Evolutionary conservation across 1,140 invertebrate species (phyloP).

Genomic region (Manduca sexta): DNA sequence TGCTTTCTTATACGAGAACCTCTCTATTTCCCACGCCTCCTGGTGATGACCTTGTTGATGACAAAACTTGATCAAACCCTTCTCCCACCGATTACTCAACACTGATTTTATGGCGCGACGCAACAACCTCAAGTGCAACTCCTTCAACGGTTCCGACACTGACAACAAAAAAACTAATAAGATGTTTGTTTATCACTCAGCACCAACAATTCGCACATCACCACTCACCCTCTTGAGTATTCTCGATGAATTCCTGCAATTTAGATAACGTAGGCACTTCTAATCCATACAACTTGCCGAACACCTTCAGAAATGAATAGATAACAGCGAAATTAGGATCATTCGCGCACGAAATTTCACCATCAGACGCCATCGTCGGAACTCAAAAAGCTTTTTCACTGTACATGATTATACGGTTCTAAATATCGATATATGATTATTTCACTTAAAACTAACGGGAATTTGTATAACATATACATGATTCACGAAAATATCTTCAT

Average conservation of each 20-base stretch:
- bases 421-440: constrained; percentile 52
- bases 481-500: constrained; percentile 70
- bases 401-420: constrained; percentile 52
- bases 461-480: constrained; percentile 70
- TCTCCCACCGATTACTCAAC: constrained; percentile 92
- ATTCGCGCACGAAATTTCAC: constrained; percentile 89
- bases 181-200: constrained; percentile 62
- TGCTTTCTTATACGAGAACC: constrained; percentile 96
- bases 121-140: constrained; percentile 92
- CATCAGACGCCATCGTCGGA: constrained; percentile 87
- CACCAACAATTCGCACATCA: constrained; percentile 33
- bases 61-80: constrained; percentile 91
- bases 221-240: constrained; percentile 86
- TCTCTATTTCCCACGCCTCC: constrained; percentile 97
- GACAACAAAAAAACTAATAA: constrained; percentile 69
- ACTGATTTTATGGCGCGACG: constrained; percentile 90
- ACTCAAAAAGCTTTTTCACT: constrained; percentile 61
- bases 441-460: constrained; percentile 61
- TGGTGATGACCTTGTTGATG: constrained; percentile 87
- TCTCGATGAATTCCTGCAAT: constrained; percentile 91
- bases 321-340: constrained; percentile 97
- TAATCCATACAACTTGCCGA: constrained; percentile 86
- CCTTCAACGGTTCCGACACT: constrained; percentile 86
- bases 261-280: constrained; percentile 83
- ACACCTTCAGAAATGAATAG: constrained; percentile 93